Evolutionary conservation across 2,797 vertebrate species (phyloP).

Genomic region (Pseudochirops cupreus): DNA sequence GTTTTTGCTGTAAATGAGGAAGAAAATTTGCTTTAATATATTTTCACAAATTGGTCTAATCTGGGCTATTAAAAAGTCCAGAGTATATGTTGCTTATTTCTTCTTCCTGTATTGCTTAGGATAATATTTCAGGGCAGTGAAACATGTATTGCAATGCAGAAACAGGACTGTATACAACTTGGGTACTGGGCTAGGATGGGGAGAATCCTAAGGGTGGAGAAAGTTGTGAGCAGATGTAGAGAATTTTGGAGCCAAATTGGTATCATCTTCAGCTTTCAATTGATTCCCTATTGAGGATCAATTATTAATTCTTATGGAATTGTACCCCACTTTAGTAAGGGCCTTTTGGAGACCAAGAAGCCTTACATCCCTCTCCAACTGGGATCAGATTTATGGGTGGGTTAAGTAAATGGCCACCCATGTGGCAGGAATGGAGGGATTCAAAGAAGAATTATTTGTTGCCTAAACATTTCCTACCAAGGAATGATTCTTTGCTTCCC

Average conservation of each 20-base stretch:
- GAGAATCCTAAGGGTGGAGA: neutral
- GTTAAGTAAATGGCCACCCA: neutral
- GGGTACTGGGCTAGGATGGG: conserved; percentile 18
- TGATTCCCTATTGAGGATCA: neutral
- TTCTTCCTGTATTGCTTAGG: conserved; percentile 23
- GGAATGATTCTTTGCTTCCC: neutral
- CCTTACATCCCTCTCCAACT: neutral
- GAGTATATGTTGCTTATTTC: conserved; percentile 13
- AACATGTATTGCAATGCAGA: conserved; percentile 30
- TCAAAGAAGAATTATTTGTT: neutral
- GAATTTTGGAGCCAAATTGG: neutral
- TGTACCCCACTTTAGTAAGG: neutral
- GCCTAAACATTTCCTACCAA: neutral
- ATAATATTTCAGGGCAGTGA: neutral
- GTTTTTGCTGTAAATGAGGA: conserved; percentile 44
- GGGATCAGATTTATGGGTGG: neutral
- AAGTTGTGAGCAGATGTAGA: neutral
- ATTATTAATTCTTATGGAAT: neutral
- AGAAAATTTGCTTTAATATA: conserved; percentile 51
- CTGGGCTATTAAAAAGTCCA: conserved; percentile 22
- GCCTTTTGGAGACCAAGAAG: neutral
- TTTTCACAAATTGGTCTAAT: conserved; percentile 48
- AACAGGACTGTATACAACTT: conserved; percentile 28
- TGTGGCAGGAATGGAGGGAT: neutral
- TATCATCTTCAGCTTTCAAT: neutral